These are phyloP conservation scores for Caenorhabditis plicata DNA, from an alignment of 2,888 invertebrate genomes.

Conservation along the genomic window DNA sequence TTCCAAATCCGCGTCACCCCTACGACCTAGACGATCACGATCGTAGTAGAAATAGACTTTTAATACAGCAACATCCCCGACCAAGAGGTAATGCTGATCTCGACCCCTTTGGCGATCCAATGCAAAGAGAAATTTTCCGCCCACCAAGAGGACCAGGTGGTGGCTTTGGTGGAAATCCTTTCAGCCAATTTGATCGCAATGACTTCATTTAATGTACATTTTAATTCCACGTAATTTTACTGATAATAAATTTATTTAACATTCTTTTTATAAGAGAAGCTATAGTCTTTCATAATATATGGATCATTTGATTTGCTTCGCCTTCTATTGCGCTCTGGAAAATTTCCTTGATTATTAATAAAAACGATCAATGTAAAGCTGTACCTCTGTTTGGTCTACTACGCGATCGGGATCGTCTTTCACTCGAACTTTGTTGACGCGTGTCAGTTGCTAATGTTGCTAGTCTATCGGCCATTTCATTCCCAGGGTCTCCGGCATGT, in stretches of 20 bases:
- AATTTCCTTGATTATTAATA: neutral
- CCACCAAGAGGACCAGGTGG: slow-evolving; percentile 16
- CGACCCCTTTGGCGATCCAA: slow-evolving; percentile 10
- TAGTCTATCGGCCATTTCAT: slow-evolving; percentile 20
- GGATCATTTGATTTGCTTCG: slow-evolving; percentile 2
- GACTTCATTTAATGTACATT: no score
- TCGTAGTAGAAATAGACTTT: neutral
- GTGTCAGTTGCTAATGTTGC: slow-evolving; percentile 10
- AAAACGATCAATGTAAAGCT: neutral
- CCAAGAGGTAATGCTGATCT: slow-evolving; percentile 5
- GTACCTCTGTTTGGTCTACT: neutral
- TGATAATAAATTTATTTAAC: no score
- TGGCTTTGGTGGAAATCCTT: slow-evolving; percentile 15
- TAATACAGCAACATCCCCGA: no score
- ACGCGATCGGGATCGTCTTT: neutral
- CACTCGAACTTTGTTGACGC: neutral
- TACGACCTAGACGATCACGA: neutral
- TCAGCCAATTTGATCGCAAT: no score
- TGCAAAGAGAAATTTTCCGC: slow-evolving; percentile 5
- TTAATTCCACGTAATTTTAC: no score
- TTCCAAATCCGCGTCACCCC: slow-evolving; percentile 9
- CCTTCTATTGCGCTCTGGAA: neutral
- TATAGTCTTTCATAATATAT: neutral
- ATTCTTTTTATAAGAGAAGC: neutral
- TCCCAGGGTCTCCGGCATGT: slow-evolving; percentile 29